Percentiles rank a stretch among this genome's conserved stretches.
These are phyloP conservation scores for Blera fallax DNA, from an alignment of 2,888 invertebrate genomes.

Conservation along the genomic window DNA sequence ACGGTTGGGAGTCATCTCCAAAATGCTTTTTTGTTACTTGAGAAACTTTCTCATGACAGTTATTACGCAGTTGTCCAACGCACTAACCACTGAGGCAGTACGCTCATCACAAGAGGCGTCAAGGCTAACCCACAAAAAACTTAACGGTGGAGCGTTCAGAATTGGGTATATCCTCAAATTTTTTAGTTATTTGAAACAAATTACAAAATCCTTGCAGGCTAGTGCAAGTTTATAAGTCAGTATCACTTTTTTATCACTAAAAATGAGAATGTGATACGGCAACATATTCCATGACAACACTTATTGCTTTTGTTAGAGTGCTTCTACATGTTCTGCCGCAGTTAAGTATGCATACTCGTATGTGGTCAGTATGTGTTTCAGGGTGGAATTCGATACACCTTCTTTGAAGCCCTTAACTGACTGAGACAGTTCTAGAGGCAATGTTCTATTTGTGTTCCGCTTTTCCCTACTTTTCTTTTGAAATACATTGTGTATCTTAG, in stretches of 20 bases:
- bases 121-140: too few species aligned
- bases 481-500: neutral
- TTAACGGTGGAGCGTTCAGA: too few species aligned
- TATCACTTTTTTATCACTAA: slow-evolving; percentile 9
- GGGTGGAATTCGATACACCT: slow-evolving; percentile 57
- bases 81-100: too few species aligned
- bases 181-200: neutral
- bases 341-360: neutral
- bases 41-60: too few species aligned
- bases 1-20: too few species aligned
- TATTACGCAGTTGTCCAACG: too few species aligned
- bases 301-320: neutral
- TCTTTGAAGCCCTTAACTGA: slow-evolving; percentile 54
- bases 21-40: too few species aligned
- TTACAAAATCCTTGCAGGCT: too few species aligned
- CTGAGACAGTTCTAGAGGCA: slow-evolving; percentile 48
- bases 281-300: neutral
- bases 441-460: slow-evolving; percentile 43
- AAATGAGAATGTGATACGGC: neutral
- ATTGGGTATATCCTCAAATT: too few species aligned
- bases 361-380: slow-evolving; percentile 23
- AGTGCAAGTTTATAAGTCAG: neutral
- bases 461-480: slow-evolving; percentile 29
- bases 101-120: too few species aligned
- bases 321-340: neutral